phyloP scores from a whole-genome alignment of 2,797 vertebrate species.

The Macropus fuliginosus region DNA sequence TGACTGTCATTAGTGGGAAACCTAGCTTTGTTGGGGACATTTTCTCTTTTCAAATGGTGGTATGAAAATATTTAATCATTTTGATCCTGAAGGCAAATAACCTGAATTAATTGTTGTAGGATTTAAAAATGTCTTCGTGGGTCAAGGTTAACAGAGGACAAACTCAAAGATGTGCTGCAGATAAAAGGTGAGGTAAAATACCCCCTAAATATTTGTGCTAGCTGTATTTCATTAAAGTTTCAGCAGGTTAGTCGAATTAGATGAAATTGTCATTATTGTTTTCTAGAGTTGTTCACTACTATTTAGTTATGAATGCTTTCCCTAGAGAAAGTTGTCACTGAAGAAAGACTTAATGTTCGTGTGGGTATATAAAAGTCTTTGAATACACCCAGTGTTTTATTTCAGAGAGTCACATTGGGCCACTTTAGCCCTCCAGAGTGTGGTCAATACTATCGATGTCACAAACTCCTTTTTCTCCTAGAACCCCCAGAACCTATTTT shows the following conservation, averaged over 20 bases:
- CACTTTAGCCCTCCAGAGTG: background rate
- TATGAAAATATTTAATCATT: slow-evolving; percentile 27
- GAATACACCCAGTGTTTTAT: background rate
- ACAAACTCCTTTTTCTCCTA: background rate
- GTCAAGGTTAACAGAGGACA: slow-evolving; percentile 80
- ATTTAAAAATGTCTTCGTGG: slow-evolving; percentile 85
- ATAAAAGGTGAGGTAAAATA: slow-evolving; percentile 85
- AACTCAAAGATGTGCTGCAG: slow-evolving; percentile 79
- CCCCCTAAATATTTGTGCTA: slow-evolving; percentile 22
- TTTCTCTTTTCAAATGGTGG: slow-evolving; percentile 18
- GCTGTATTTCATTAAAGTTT: slow-evolving; percentile 19
- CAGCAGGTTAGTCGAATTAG: slow-evolving; percentile 32
- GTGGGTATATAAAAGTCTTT: background rate
- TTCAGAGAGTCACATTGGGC: background rate
- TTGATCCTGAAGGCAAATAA: slow-evolving; percentile 11
- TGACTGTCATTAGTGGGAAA: background rate
- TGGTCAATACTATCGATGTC: background rate
- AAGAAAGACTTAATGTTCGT: background rate
- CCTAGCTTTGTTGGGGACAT: background rate
- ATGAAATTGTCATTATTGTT: background rate
- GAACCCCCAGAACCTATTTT: background rate
- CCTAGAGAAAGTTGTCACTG: background rate
- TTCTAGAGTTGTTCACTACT: background rate
- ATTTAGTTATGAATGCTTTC: background rate
- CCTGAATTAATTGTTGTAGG: slow-evolving; percentile 59